These are phyloP conservation scores for Lasioglossum villosulum DNA, from an alignment of 2,888 invertebrate genomes.

Conservation along the genomic window DNA sequence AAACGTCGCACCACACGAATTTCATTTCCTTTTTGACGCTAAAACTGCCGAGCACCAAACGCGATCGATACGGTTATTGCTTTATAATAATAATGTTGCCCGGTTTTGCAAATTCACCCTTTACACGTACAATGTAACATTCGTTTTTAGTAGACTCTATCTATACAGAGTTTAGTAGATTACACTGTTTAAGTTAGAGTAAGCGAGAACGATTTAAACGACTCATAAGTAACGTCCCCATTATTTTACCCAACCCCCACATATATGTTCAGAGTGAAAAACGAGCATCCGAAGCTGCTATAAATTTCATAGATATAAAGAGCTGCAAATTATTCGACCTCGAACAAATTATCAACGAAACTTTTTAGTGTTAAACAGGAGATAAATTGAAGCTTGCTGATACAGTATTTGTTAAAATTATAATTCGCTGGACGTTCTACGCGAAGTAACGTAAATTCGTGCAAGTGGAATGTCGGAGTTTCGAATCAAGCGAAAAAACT, in stretches of 20 bases:
- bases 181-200: neutral
- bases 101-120: too few species aligned
- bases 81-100: neutral
- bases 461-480: too few species aligned
- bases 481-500: neutral
- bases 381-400: neutral
- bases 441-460: too few species aligned
- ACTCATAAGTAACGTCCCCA: neutral
- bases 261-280: neutral
- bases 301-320: neutral
- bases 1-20: neutral
- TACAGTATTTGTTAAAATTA: neutral
- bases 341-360: neutral
- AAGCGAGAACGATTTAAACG: neutral
- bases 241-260: neutral
- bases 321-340: neutral
- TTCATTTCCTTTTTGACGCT: neutral
- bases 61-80: neutral
- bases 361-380: neutral
- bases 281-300: neutral
- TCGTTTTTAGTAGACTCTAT: neutral
- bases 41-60: neutral
- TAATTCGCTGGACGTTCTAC: neutral
- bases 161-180: neutral
- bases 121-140: neutral